A percentile compares a stretch with the other conserved stretches of the same genome.
Evolutionary conservation across 2,888 invertebrate species (phyloP).

Genomic region (Pomacea canaliculata): DNA sequence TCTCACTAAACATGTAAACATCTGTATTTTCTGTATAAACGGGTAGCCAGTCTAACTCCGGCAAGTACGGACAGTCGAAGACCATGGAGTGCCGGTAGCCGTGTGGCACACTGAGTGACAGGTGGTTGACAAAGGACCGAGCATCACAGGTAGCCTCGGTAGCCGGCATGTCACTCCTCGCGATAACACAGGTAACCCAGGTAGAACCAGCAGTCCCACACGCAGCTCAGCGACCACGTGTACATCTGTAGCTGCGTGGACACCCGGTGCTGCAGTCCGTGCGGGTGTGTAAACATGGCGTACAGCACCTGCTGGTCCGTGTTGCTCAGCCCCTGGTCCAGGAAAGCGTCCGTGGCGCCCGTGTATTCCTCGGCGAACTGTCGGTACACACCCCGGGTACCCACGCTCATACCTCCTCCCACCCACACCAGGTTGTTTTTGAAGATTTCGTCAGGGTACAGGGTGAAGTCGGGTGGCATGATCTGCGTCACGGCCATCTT

Average conservation of each 20-base stretch:
- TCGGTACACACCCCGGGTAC: conserved; percentile 14
- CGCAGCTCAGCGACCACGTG: not conserved
- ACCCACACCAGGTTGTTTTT: conserved; percentile 40
- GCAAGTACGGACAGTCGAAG: too few relatives aligned
- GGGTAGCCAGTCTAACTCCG: too few relatives aligned
- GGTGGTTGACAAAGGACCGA: too few relatives aligned
- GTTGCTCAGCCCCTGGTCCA: conserved; percentile 32
- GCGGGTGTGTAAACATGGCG: conserved; percentile 17
- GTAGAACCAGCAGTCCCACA: conserved; percentile 11
- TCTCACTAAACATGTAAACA: too few relatives aligned
- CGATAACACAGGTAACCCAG: conserved; percentile 16
- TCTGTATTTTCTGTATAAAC: too few relatives aligned
- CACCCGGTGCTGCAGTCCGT: not conserved
- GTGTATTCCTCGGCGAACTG: conserved; percentile 30
- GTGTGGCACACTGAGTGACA: too few relatives aligned
- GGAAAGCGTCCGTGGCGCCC: conserved; percentile 30
- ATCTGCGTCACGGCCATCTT: conserved; percentile 31
- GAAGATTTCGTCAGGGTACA: conserved; percentile 32
- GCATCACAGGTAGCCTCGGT: too few relatives aligned
- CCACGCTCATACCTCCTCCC: conserved; percentile 40
- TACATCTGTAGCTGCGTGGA: conserved; percentile 4
- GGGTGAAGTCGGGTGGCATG: conserved; percentile 5
- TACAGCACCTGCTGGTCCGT: conserved; percentile 39
- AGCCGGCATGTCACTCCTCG: not conserved
- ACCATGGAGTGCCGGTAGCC: too few relatives aligned